Base-by-base conservation (phyloP, 2,888 invertebrate genomes). In the Phymatocera aterrima region DNA sequence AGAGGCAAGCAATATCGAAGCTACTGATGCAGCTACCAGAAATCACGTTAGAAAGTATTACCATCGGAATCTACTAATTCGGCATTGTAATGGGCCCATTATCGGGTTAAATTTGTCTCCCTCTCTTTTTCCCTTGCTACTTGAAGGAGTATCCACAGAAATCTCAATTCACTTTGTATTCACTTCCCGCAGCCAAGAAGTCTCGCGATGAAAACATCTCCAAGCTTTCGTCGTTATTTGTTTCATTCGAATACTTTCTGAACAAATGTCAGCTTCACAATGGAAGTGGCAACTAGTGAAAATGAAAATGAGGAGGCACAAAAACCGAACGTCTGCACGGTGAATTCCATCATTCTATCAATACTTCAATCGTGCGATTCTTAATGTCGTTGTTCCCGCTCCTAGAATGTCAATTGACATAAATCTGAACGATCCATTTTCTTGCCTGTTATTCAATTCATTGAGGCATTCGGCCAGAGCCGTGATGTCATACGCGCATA, bases 11-110 rank as follows among this genome's bases (percentile, higher is more conserved):
- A 21, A 21, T 4, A 34, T 15, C 37, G 34, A 68, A 21, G 68
- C 68, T 68, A 68, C 68, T n/a, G 68, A 43, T 68, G n/a, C 46
- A 28, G 68, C 68, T 68, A 68, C 68, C 68, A 68, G 68, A 51
- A 72, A 48, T n/a, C n/a, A 72, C 72, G 31, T 72, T 48, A 12
- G 8, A n/a, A 34, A 51, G 15, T 2, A 72, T 72, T 72, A 48
- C 72, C 72, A 72, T 72, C 34, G 43, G 8, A 72, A 72, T 72
- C 34, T 72, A 51, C 72, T 72, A 51, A 72, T 72, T 72, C 72
- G 51, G 51, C 72, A 48, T 72, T 51, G 72, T 72, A 72, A 72
- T 72, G 31, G 72, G 10, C 72, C 72, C 5, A 51, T 72, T 72
- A 72, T 48, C 28, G n/a, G 48, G 18, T 72, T 31, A 72, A 72